Evolutionary conservation across 2,113 vertebrate genomes (phyloP), one percentile per base, ranked within the genome.

Genomic region (Elanoides forficatus): DNA sequence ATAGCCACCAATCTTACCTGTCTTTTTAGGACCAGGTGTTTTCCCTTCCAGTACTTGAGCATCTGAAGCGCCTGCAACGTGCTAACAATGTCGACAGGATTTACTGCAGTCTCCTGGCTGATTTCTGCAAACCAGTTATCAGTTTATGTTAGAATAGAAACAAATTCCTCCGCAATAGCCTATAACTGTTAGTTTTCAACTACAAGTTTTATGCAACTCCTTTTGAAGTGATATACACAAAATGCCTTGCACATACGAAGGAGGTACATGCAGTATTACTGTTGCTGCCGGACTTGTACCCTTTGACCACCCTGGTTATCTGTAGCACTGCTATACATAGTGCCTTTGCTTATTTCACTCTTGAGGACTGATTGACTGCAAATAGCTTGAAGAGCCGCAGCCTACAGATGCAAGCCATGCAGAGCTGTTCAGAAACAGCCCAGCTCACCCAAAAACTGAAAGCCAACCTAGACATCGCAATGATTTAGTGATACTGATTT

Each of bases 1-100:
- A 40, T 1, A 60, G 18, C 20, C 25, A 27, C 4, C 15, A 29
- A 71, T 34, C 97, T 97, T 97, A 99, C 99, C 99, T 99, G 99
- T 98, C 99, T 98, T 95, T 99, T 99, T 85, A 99, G 97, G 67
- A 99, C 99, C 86, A 99, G 97, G 96, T 99, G 99, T 62, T 99
- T 99, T 85, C 99, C 99, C 92, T 99, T 99, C 99, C 99, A 99
- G 93, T 99, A 99, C 91, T 99, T 99, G 68, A 99, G 99, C 99
- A 99, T 99, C 98, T 99, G 99, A 67, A 99, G 99, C 6, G 99
- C 99, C 98, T 99, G 99, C 97, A 99, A 98, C 1, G 99, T 99
- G 98, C 99, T 99, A 67, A 99, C 99, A 7, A 99, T 99, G 98
- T 99, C 99, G 70, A 99, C 99, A 1, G 99, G 99, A 93, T 99